Base-by-base conservation (phyloP, 1,140 invertebrate genomes). In the Mycetomoellerius zeteki region DNA sequence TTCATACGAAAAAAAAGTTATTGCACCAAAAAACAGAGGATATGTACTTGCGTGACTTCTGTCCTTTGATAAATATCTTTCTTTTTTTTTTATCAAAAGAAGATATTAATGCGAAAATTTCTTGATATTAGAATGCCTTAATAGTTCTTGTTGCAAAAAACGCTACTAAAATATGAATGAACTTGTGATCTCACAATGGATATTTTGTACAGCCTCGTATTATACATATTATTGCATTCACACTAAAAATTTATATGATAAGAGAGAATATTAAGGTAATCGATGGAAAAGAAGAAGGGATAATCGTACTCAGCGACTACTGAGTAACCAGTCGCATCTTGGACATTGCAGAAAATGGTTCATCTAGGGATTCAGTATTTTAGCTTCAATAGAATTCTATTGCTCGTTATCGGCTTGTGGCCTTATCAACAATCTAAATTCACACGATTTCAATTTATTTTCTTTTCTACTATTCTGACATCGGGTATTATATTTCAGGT, bases 331-430 rank as follows among this genome's bases (percentile, higher is more conserved):
- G 21, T 21, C 14, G 6, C 12, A 14, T 56, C 0, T 3, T 6
- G 12, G 5, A 16, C 50, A 1, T 73, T 0, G 0, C 0, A 16
- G 12, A 33, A 3, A 21, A 75, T 75, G 52, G 16, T 58, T 4
- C 12, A 5, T 0, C 1, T 75, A 14, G 7, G 14, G 0, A 37
- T 6, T 14, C 52, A 77, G 0, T 43, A n/a, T 21, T 77, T 77
- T 6, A 43, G 4, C 5, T 0, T 58, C 14, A 76, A 60, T 60
- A 33, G 14, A 19, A 60, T 76, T 76, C 21, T 76, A 10, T 16
- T 76, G 16, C 73, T 76, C 1, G 3, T n/a, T 37, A 43, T 76
- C 7, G 73, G 73, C 0, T 19, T 76, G 6, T 76, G 73, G 73
- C 56, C 73, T 2, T 76, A 27, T 27, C n/a, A 43, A 43, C 73